These are phyloP conservation scores for Dromas ardeola DNA, from an alignment of 2,113 vertebrate species.

Conservation along the genomic window DNA sequence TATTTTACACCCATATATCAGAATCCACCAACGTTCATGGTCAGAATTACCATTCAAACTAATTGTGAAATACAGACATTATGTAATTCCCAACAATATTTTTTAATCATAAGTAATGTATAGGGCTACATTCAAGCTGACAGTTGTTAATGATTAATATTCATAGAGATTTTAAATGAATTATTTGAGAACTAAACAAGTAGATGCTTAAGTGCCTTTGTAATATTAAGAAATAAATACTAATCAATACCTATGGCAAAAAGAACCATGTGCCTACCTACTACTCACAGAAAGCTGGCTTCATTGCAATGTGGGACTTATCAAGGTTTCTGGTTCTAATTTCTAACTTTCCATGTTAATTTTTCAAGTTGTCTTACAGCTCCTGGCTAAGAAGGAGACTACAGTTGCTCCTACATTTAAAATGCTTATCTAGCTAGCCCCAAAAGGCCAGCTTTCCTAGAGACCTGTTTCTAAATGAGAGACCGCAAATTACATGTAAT, in stretches of 20 bases:
- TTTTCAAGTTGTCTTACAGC: not conserved
- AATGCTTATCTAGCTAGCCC: not conserved
- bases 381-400: not conserved
- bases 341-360: not conserved
- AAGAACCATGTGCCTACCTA: not conserved
- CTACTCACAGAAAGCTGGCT: not conserved
- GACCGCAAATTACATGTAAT: not conserved
- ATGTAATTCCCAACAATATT: not conserved
- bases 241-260: not conserved
- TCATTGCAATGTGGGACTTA: not conserved
- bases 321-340: not conserved
- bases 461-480: not conserved
- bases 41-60: not conserved
- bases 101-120: not conserved
- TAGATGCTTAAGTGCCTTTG: not conserved
- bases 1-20: not conserved
- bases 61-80: not conserved
- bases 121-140: not conserved
- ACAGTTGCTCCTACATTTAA: not conserved
- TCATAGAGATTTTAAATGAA: not conserved
- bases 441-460: not conserved
- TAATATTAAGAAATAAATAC: not conserved
- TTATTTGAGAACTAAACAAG: not conserved
- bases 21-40: not conserved
- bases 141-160: not conserved